Evolutionary conservation across 2,797 vertebrate species (phyloP), one percentile per base, ranked within the genome.

Genomic region (Gambelia wislizenii): DNA sequence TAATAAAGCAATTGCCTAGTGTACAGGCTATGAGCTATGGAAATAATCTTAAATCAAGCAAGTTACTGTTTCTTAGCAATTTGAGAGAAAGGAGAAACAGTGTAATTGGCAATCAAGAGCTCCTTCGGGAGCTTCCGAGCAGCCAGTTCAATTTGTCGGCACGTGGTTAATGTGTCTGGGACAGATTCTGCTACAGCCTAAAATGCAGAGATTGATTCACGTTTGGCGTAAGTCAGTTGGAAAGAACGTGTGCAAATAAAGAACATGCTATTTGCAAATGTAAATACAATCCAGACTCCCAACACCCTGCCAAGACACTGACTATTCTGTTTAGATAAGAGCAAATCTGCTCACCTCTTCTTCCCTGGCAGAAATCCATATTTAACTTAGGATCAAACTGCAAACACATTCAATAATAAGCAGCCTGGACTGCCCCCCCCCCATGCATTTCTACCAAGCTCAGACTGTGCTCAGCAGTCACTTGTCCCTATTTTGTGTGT

Each of bases 11-110:
- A 92, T 95, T 93, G 93, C 94, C 92, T 94, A 87, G 93, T 83
- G 93, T 92, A 87, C 39, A 94, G 93, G 89, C 89, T 88, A 91
- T 0, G 30, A 91, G 93, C 84, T 90, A 96, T 64, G 96, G 94
- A 95, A 96, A 96, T 95, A 90, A 96, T 96, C 97, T 95, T 84
- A 96, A 95, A 97, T 97, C 96, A 97, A 96, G 93, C 95, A 95
- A 96, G 91, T 96, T 96, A 94, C 94, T 96, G 89, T 96, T 97
- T 97, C 96, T 96, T 95, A 96, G 95, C 95, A 97, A 97, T 97
- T 96, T 96, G 95, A 97, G 95, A 93, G 96, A 96, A 96, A 93
- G 93, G 94, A 95, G 95, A 96, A 97, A 97, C 90, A 96, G 93
- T 91, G 87, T 97, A 97, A 97, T 95, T 95, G 95, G 96, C 94